phyloP scores from a whole-genome alignment of 2,888 invertebrate species.

The Hypomecis punctinalis region DNA sequence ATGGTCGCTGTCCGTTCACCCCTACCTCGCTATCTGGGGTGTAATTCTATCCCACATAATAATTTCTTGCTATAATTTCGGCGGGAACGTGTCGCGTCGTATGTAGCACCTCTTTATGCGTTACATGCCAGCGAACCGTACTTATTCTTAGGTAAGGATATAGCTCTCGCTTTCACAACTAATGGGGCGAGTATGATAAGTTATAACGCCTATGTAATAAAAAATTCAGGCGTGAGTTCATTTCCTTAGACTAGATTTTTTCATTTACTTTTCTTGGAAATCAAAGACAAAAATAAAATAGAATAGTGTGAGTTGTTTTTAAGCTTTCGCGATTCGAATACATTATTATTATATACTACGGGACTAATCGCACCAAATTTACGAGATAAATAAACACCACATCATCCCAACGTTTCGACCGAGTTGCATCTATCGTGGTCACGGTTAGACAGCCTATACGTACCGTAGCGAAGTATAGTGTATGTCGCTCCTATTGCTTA shows the following conservation, averaged over 20 bases:
- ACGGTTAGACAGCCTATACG: no score
- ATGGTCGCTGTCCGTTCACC: conserved; percentile 15
- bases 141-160: conserved; percentile 20
- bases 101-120: conserved; percentile 24
- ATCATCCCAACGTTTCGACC: no score
- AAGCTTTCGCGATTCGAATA: no score
- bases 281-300: not conserved
- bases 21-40: conserved; percentile 10
- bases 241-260: conserved; percentile 5
- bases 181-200: conserved; percentile 25
- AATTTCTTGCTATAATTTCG: conserved; percentile 26
- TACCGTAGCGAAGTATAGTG: no score
- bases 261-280: not conserved
- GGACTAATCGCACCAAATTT: no score
- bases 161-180: conserved; percentile 17
- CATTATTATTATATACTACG: no score
- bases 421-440: no score
- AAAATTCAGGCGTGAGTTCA: not conserved
- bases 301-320: no score
- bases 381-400: no score
- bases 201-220: conserved; percentile 12
- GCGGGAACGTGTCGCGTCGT: conserved; percentile 19
- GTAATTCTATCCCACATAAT: conserved; percentile 24
- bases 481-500: no score
- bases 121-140: conserved; percentile 23